Evolutionary conservation across 2,888 invertebrate genomes (phyloP), one percentile per base, ranked within the genome.

Genomic region (Caenorhabditis drosophilae): DNA sequence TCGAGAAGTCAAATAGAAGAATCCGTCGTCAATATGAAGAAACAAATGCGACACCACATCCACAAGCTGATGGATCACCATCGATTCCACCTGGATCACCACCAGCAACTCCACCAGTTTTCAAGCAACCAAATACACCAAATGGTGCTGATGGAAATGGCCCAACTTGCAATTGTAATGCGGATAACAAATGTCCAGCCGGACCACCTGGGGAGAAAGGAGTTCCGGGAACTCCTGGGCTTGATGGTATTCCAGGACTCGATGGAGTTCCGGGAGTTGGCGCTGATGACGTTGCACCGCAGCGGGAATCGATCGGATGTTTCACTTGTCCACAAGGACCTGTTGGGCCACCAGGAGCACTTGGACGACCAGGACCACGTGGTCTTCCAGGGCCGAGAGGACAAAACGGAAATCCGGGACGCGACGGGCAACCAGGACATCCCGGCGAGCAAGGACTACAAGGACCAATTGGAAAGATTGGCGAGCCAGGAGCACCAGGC

Each of bases 251-350:
- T 31, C 72, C 77, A 41, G 81, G 82, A 55, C 59, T 75, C 25
- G 75, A 77, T 57, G 81, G 79, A 57, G 69, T 74, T 54, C 62
- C 70, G 41, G 76, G 77, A 70, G 63, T 68, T 45, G 78, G 78
- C 46, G 79, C 79, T 44, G 71, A 76, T 31, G 81, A 81, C 54
- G 73, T 79, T 18, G 74, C 80, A 18, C 81, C 81, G 42, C 77
- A 79, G 55, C 58, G 69, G 35, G 76, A 75, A 22, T 72, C 69
- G 12, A 68, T 64, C 23, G 74, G 75, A 34, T 82, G 82, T 75
- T 82, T 82, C 78, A 69, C 80, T 52, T 82, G 81, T 62, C 81
- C 81, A 41, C 73, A 75, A 47, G 81, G 81, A 58, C 78, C 78
- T 36, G 72, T 75, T 26, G 77, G 75, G 56, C 74, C 76, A 52